A percentile compares a stretch with the other conserved stretches of the same genome.
These are phyloP conservation scores for Garrulus glandarius DNA, from an alignment of 2,797 vertebrate genomes.

Conservation along the genomic window DNA sequence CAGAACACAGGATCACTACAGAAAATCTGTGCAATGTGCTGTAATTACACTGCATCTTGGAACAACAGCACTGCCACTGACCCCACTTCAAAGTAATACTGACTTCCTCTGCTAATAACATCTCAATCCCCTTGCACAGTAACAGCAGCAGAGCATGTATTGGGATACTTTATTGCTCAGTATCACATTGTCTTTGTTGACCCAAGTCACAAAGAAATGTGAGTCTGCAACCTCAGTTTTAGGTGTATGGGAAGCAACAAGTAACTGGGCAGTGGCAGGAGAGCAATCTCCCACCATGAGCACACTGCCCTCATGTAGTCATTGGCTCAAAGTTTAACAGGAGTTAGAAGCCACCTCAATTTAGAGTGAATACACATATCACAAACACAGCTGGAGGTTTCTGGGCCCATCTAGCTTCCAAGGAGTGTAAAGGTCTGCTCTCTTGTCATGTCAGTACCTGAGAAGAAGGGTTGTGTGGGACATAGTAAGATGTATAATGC, in stretches of 20 bases:
- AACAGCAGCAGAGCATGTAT: fast-evolving
- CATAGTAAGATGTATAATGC: not conserved
- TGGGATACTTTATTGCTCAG: not conserved
- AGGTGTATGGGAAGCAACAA: not conserved
- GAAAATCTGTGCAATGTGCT: not conserved
- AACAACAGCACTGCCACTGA: not conserved
- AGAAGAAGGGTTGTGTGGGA: not conserved
- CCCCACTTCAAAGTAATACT: not conserved
- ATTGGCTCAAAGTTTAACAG: not conserved
- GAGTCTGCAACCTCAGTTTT: not conserved
- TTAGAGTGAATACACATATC: not conserved
- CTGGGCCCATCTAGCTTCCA: not conserved
- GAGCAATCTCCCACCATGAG: not conserved
- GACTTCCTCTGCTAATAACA: not conserved
- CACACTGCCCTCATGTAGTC: not conserved
- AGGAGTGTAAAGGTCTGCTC: not conserved
- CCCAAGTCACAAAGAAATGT: not conserved
- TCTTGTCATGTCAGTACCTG: not conserved
- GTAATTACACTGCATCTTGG: not conserved
- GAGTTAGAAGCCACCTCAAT: not conserved
- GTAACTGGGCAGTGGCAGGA: not conserved
- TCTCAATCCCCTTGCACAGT: not conserved
- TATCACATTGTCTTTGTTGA: not conserved
- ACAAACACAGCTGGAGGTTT: not conserved
- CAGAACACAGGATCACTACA: not conserved